Conservation (phyloP, 2,797 vertebrate genomes). For the Notolabrus celidotus region DNA sequence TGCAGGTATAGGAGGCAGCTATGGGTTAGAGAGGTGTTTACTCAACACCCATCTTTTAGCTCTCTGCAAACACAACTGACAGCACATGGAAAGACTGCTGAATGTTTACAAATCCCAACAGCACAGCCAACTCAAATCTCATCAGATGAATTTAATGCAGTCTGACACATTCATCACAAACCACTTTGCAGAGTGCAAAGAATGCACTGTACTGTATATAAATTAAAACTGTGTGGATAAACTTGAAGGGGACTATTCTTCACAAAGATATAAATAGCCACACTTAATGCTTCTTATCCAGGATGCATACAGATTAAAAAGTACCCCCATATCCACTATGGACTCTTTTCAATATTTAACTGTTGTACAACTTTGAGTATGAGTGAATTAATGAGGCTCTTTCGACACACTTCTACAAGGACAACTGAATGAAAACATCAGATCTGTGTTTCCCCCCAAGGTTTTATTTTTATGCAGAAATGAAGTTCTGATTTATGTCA, state of each 20-base stretch:
- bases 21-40: slow-evolving; percentile 3
- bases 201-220: slow-evolving; percentile 33
- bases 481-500: neutral
- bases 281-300: neutral
- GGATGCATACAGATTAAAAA: slow-evolving; percentile 10
- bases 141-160: slow-evolving; percentile 38
- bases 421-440: slow-evolving; percentile 1
- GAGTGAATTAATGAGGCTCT: slow-evolving; percentile 12
- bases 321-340: neutral
- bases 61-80: slow-evolving; percentile 39
- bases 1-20: slow-evolving; percentile 11
- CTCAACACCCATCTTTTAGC: slow-evolving; percentile 43
- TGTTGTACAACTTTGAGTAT: slow-evolving; percentile 18
- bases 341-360: neutral
- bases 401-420: slow-evolving; percentile 11
- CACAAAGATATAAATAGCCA: slow-evolving; percentile 17
- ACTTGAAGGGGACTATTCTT: slow-evolving; percentile 6
- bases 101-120: slow-evolving; percentile 12
- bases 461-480: slow-evolving; percentile 6
- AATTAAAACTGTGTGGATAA: slow-evolving; percentile 33
- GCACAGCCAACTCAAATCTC: slow-evolving; percentile 31
- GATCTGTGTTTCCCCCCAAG: slow-evolving; percentile 1
- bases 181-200: slow-evolving; percentile 27
- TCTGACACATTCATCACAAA: slow-evolving; percentile 45
- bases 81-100: slow-evolving; percentile 30